Evolutionary conservation across 2,797 vertebrate species (phyloP), one percentile per base, ranked within the genome.

Genomic region (Myripristis jacobus): DNA sequence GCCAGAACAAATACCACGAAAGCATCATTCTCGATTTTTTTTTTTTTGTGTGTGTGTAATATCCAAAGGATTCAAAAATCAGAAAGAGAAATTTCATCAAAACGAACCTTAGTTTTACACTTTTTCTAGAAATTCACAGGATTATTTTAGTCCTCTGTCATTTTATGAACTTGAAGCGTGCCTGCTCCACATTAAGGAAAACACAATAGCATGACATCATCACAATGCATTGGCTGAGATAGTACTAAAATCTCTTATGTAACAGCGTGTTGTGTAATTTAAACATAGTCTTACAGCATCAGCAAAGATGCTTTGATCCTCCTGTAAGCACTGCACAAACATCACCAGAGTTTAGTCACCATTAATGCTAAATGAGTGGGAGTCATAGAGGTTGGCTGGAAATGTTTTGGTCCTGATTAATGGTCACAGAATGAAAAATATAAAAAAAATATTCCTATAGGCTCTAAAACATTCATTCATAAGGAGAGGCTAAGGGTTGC

Each of bases 51-150:
- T n/a, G n/a, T n/a, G 21, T 41, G 21, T 24, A 18, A 22, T 19
- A 43, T 67, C 73, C 9, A 34, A 15, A 11, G 5, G 34, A 19
- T 2, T 46, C 13, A 57, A 24, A 0, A 2, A 31, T 56, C 27
- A n/a, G 2, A 54, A 44, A 66, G 44, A 52, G 44, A 52, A 18
- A 53, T 22, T 31, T 25, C 18, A n/a, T 27, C 1, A 19, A 27
- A 12, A 41, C 29, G 22, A 31, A 75, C 21, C 4, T 24, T 61
- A 61, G n/a, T n/a, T n/a, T n/a, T n/a, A n/a, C n/a, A n/a, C n/a
- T n/a, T 3, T 7, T 47, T 8, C 29, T 31, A 31, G 8, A 31
- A 31, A 31, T 15, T 50, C 13, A 59, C 10, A 19, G 4, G 13
- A 2, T 34, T 10, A 29, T 55, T 52, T 31, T 2, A 4, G 4